These are phyloP conservation scores for Tetramorium bicarinatum DNA, from an alignment of 2,888 invertebrate genomes.

Conservation along the genomic window DNA sequence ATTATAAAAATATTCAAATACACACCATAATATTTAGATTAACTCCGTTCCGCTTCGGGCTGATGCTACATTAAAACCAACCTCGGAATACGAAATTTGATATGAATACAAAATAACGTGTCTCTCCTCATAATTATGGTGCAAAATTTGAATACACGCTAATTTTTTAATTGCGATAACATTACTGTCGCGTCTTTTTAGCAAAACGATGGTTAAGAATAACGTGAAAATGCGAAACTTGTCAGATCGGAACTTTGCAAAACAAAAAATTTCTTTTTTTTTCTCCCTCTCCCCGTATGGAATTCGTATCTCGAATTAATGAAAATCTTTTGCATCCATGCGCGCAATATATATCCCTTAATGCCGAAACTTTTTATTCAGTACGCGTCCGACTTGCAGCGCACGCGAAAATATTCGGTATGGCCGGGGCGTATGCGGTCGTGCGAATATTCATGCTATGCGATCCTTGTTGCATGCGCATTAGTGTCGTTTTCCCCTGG, in stretches of 20 bases:
- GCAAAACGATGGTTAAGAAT: background rate
- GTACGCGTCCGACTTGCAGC: background rate
- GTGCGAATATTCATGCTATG: constrained; percentile 37
- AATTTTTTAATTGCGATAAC: constrained; percentile 27
- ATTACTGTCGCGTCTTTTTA: background rate
- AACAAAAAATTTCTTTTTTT: background rate
- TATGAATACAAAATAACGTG: constrained; percentile 29
- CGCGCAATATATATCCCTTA: background rate
- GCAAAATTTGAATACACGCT: constrained; percentile 3
- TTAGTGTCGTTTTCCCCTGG: constrained; percentile 46
- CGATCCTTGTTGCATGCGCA: constrained; percentile 39
- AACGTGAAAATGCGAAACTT: constrained; percentile 14
- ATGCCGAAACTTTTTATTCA: constrained; percentile 29
- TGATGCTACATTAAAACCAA: constrained; percentile 1
- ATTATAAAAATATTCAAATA: constrained; percentile 53
- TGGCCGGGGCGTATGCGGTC: constrained; percentile 22
- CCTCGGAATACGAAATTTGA: constrained; percentile 26
- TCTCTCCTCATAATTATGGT: constrained; percentile 19
- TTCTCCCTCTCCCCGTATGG: background rate
- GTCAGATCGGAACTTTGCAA: background rate
- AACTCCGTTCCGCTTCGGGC: constrained; percentile 26
- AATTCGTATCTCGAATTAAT: constrained; percentile 40
- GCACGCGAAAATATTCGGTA: constrained; percentile 12
- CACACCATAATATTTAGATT: constrained; percentile 45
- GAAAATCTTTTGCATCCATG: constrained; percentile 6